A percentile compares a stretch with the other conserved stretches of the same genome.
Evolutionary conservation across 2,888 invertebrate genomes (phyloP).

Genomic region (Drosophila kuntzei): DNA sequence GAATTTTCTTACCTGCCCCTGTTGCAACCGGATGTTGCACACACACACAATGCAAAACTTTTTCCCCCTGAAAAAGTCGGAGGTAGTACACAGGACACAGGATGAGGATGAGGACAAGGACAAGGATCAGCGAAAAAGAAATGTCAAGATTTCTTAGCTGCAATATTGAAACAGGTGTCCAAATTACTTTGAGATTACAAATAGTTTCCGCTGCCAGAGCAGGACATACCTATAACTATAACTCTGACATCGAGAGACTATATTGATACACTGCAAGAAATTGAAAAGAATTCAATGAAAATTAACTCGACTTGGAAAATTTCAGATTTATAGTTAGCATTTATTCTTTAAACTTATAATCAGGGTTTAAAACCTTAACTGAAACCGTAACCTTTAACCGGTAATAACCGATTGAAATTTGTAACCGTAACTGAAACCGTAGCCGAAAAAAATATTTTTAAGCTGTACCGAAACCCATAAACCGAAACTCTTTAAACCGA

Average conservation of each 20-base stretch:
- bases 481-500: too few species aligned
- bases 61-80: constrained; percentile 18
- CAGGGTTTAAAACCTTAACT: too few species aligned
- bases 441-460: too few species aligned
- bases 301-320: neutral
- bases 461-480: too few species aligned
- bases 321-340: neutral
- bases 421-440: too few species aligned
- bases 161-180: constrained; percentile 81
- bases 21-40: constrained; percentile 60
- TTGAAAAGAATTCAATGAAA: neutral
- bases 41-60: constrained; percentile 54
- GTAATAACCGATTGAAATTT: too few species aligned
- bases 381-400: too few species aligned
- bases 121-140: constrained; percentile 54
- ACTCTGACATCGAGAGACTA: neutral
- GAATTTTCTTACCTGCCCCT: constrained; percentile 45
- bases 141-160: constrained; percentile 63
- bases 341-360: too few species aligned
- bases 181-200: constrained; percentile 61
- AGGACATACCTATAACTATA: neutral
- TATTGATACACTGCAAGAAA: constrained; percentile 4
- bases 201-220: constrained; percentile 52
- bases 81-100: too few species aligned
- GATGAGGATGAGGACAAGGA: neutral